Conservation (phyloP, 2,888 invertebrate genomes). For the Fabriciana adippe region DNA sequence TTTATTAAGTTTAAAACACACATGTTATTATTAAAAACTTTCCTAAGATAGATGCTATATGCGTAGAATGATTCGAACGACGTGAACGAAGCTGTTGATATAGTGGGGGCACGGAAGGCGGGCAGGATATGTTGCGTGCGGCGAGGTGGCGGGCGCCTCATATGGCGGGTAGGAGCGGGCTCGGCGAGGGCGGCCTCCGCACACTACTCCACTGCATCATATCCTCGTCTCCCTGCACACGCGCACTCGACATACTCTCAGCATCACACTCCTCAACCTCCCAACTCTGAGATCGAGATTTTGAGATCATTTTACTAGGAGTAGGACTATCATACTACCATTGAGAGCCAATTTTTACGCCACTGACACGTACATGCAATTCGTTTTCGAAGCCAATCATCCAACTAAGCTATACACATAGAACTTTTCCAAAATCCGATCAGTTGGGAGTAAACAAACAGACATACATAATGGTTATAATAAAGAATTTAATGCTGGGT, state of each 20-base stretch:
- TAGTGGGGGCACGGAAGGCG: conserved; percentile 28
- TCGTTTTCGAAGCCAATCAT: conserved; percentile 22
- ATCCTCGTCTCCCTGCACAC: conserved; percentile 84
- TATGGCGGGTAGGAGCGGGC: conserved; percentile 74
- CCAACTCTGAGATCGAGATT: conserved; percentile 81
- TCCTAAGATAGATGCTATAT: conserved; percentile 32
- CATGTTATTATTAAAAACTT: conserved; percentile 23
- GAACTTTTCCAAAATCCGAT: conserved; percentile 16
- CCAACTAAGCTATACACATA: conserved; percentile 8
- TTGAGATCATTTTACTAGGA: conserved; percentile 68
- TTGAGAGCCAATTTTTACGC: conserved; percentile 33
- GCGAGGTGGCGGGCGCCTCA: conserved; percentile 49
- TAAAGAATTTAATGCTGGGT: conserved; percentile 7
- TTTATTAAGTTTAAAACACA: conserved; percentile 16
- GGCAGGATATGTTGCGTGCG: conserved; percentile 30
- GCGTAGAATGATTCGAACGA: conserved; percentile 24
- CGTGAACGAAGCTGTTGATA: conserved; percentile 19
- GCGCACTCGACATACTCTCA: conserved; percentile 82
- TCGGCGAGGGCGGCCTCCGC: conserved; percentile 68
- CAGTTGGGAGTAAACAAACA: conserved; percentile 21
- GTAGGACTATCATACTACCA: conserved; percentile 34
- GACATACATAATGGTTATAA: conserved; percentile 18
- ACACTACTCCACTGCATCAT: conserved; percentile 81
- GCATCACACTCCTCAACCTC: conserved; percentile 80
- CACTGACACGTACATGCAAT: conserved; percentile 27